Evolutionary conservation across 1,140 invertebrate genomes (phyloP).

Genomic region (Euura saliciscinereae): DNA sequence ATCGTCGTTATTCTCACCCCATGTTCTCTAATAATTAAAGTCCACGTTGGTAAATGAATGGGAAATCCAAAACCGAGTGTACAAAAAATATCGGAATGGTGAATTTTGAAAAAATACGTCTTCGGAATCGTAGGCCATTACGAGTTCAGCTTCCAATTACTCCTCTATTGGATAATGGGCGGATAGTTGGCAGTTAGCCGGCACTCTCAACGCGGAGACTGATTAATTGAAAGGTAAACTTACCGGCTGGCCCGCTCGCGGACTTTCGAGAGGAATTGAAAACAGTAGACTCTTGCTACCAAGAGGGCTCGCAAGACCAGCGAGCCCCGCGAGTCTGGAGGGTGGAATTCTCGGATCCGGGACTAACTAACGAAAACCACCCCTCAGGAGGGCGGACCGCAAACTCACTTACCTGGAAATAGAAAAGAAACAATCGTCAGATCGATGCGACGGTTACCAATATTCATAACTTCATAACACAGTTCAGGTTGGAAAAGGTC

Average conservation of each 20-base stretch:
- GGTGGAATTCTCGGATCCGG: neutral
- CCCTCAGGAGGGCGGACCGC: no score
- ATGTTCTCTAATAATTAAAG: conserved; percentile 24
- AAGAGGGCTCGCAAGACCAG: no score
- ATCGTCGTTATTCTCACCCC: conserved; percentile 17
- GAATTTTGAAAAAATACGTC: neutral
- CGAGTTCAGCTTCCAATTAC: conserved; percentile 51
- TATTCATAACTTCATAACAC: no score
- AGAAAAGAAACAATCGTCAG: conserved; percentile 28
- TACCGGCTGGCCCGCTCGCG: conserved; percentile 40
- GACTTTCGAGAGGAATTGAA: conserved; percentile 43
- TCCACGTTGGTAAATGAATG: conserved; percentile 12
- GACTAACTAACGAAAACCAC: no score
- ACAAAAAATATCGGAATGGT: neutral
- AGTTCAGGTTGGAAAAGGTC: no score
- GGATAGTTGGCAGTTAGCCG: conserved; percentile 48
- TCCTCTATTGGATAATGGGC: conserved; percentile 51
- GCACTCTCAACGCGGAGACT: conserved; percentile 36
- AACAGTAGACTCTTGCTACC: neutral
- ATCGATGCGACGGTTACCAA: no score
- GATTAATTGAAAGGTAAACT: conserved; percentile 58
- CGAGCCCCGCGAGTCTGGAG: neutral
- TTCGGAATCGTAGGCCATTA: neutral
- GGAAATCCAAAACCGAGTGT: neutral
- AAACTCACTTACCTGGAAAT: conserved; percentile 42